These are phyloP conservation scores for Branchinecta lynchi DNA, from an alignment of 1,140 invertebrate genomes.

Conservation along the genomic window DNA sequence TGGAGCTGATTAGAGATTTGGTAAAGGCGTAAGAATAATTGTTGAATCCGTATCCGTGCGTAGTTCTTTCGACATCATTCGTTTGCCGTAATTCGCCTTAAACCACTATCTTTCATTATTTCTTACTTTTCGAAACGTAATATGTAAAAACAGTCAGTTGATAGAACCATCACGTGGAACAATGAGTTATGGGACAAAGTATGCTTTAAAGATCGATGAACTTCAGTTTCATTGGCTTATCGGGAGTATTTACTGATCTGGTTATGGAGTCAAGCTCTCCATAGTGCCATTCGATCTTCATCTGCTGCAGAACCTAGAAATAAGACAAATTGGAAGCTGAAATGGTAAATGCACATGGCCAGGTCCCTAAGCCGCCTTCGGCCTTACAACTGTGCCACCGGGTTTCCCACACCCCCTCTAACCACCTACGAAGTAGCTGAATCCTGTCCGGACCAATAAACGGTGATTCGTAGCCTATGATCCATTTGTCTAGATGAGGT, in stretches of 20 bases:
- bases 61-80: too few species aligned
- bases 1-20: too few species aligned
- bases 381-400: too few species aligned
- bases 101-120: too few species aligned
- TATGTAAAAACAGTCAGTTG: too few species aligned
- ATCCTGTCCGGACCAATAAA: conserved; percentile 19
- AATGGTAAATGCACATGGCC: neutral
- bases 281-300: conserved; percentile 22
- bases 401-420: neutral
- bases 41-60: too few species aligned
- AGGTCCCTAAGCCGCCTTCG: neutral
- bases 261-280: conserved; percentile 25
- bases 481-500: neutral
- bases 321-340: conserved; percentile 8
- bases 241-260: conserved; percentile 40
- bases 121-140: too few species aligned
- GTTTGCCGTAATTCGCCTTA: too few species aligned
- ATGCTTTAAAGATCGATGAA: conserved; percentile 29
- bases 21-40: too few species aligned
- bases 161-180: too few species aligned
- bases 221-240: conserved; percentile 46
- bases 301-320: conserved; percentile 25
- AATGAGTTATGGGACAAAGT: too few species aligned
- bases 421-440: conserved; percentile 12
- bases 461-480: conserved; percentile 16